Evolutionary conservation across 2,113 vertebrate genomes (phyloP), one percentile per base, ranked within the genome.

Genomic region (Uropsilus gracilis): DNA sequence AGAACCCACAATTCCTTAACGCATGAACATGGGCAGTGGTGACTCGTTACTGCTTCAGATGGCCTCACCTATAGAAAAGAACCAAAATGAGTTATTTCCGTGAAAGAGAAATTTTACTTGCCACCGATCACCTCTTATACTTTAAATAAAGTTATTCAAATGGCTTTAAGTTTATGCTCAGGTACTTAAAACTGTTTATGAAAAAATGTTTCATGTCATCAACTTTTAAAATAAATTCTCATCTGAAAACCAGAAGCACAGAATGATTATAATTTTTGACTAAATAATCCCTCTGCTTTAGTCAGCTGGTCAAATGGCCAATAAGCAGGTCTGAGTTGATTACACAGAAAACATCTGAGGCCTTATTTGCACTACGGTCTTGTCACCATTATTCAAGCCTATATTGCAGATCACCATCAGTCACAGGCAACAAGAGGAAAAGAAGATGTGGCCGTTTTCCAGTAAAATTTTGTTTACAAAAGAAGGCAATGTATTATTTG

Each of bases 1-100:
- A 99, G 97, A 94, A 99, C 14, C 99, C 99, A 99, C 46, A 99
- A 97, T 86, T 99, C 99, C 97, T 99, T 99, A 96, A 99, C 96
- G 95, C 99, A 99, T 59, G 89, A 72, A 97, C 99, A 99, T 1
- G 98, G 97, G 96, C 98, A 99, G 86, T 98, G 98, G 88, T 98
- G 97, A 98, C 86, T 99, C 91, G 50, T 97, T 94, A 99, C 97
- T 63, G 98, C 98, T 95, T 99, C 99, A 42, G 99, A 99, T 37
- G 99, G 99, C 86, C 99, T 99, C 66, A 99, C 98, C 99, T 99
- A 42, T 64, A 75, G 78, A 57, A 97, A 30, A 97, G 59, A 64
- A 97, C 0, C 26, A 73, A 87, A 89, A 78, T n/a, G 32, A 88
- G 69, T 48, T 87, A 66, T 63, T 92, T 59, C 11, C 3, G 93